These are phyloP conservation scores for Myiotriccus ornatus DNA, from an alignment of 2,797 vertebrate genomes.

Conservation along the genomic window DNA sequence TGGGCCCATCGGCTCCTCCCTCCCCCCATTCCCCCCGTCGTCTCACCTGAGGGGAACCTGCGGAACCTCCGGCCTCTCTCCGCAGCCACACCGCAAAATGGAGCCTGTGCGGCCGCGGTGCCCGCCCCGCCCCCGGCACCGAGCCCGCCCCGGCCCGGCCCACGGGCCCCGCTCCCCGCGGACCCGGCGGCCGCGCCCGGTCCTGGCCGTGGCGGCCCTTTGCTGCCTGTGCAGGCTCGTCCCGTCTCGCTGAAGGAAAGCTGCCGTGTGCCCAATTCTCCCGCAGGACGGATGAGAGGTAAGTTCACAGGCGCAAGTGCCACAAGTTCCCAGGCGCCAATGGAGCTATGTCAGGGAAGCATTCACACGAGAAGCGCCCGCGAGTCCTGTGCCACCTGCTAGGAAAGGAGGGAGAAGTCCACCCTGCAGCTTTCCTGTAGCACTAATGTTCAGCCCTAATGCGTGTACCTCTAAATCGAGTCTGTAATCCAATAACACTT, in stretches of 20 bases:
- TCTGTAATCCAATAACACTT: neutral
- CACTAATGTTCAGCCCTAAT: neutral
- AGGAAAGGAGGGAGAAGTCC: neutral
- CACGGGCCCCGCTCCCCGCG: neutral
- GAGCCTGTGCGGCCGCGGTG: neutral
- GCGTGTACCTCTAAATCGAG: neutral
- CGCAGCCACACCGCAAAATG: conserved; percentile 39
- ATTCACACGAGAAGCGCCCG: neutral
- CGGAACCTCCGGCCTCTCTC: neutral
- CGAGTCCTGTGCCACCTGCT: neutral
- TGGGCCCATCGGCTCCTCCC: too few species aligned
- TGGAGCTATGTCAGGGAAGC: neutral
- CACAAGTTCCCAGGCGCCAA: neutral
- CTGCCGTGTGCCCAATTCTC: neutral
- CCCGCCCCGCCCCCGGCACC: conserved; percentile 1
- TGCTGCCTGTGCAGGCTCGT: neutral
- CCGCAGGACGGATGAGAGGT: neutral
- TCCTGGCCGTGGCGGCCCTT: neutral
- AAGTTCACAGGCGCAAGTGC: neutral
- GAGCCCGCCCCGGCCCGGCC: neutral
- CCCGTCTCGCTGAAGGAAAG: neutral
- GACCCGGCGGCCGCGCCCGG: neutral
- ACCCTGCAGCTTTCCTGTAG: neutral
- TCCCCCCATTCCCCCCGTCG: too few species aligned
- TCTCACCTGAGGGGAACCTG: neutral